Base-by-base conservation (phyloP, 2,888 invertebrate genomes). In the Atethmia centrago region DNA sequence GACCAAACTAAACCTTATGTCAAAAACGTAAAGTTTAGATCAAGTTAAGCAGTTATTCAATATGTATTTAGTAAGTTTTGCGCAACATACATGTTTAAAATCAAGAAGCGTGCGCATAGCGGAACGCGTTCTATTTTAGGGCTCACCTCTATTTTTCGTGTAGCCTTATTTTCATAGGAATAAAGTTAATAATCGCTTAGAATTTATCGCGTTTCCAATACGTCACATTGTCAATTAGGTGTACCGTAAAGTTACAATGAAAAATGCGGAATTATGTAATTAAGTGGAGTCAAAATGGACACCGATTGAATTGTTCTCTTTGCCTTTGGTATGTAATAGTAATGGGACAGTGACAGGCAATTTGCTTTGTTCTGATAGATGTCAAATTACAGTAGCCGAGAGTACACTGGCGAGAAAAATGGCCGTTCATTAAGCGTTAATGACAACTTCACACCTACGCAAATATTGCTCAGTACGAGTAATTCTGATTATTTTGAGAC, bases 41-140 rank as follows among this genome's bases (percentile, higher is more conserved):
- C 77, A 59, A 67, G 71, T 47, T 74, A 59, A 49, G 62, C 62
- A 67, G 65, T 59, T 47, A 64, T 64, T 61, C 80, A 76, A 70
- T 80, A 80, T 79, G 83, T 86, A 84, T 85, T 84, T 86, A 86
- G 86, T 81, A 80, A 83, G 78, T 82, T 88, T 90, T 89, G 86
- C 89, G 89, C 88, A 90, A 90, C 86, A 82, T 83, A 79, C 84
- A 77, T 77, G 85, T 83, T 86, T 87, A 87, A 88, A 89, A 87
- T 85, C 81, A 82, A 72, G 74, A 62, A 78, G 80, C 80, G 88
- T 88, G 86, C 80, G 84, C 86, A 82, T 80, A 89, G 88, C 88
- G 89, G 89, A 90, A 91, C 90, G 88, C 85, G 83, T 88, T 86
- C 87, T 85, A 87, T 87, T 86, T 87, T 84, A 83, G 85, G 87